Base-by-base conservation (phyloP, 1,140 invertebrate species). In the Leucophenga varia region DNA sequence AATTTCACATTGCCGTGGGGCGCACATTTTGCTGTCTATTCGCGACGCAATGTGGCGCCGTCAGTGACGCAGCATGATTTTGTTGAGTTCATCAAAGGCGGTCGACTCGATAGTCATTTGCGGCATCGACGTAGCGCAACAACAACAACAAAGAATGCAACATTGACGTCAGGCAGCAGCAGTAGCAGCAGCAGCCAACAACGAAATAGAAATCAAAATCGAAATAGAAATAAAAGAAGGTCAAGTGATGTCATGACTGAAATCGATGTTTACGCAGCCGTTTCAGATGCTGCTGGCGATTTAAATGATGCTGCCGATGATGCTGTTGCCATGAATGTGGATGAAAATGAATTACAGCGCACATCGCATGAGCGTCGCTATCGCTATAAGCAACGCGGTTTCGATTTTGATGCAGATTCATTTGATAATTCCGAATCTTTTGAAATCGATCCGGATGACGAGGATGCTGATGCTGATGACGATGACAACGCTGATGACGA, bases 41-140 rank as follows among this genome's bases (percentile, higher is more conserved):
- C 92, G 3, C 81, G 93, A 52, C 82, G 91, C 52, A 95, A 95
- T 75, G 88, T 92, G 17, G 89, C 90, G 1, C 94, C 95, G 1
- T 93, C 91, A 64, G 90, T 97, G 49, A 95, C 93, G 19, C 91
- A 96, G 74, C 95, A 96, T 74, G 94, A 97, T 74, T 95, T 97
- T 74, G 89, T 91, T 13, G 91, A 96, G 79, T 92, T 93, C 69
- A 86, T 93, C 53, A 86, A 88, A 65, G 89, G 89, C 14, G 89
- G 89, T 17, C 80, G 88, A 16, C 78, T 91, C 3, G 88, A 91
- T 67, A 80, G 88, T 57, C 77, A 87, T 40, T 80, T 86, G 56
- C 41, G 72, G 18, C 64, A 71, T 44, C 59, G 61, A 21, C 56
- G 63, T 35, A 59, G 40, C 34, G 43, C 36, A 49, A 8, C 20